phyloP scores from a whole-genome alignment of 1,140 invertebrate species.

The Pseudomyrmex flavicornis region DNA sequence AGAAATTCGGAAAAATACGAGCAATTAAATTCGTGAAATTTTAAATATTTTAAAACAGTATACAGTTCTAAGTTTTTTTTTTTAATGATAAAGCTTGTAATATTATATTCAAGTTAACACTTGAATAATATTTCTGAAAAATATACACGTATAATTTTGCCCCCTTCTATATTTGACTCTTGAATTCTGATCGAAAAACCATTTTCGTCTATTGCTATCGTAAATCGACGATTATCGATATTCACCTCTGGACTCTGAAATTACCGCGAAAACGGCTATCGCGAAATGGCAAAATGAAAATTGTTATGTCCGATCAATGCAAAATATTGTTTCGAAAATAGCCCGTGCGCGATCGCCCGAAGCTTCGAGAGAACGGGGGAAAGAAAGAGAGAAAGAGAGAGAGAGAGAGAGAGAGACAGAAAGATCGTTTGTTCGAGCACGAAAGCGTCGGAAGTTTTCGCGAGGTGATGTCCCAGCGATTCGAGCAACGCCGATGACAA shows the following conservation, averaged over 20 bases:
- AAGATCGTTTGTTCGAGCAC: conserved; percentile 25
- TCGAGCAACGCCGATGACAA: conserved; percentile 46
- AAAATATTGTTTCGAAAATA: not conserved
- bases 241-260: too few species aligned
- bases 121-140: too few species aligned
- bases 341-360: not conserved
- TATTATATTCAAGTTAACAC: too few species aligned
- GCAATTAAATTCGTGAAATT: not conserved
- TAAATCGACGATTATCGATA: not conserved
- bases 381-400: conserved; percentile 2
- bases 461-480: conserved; percentile 11
- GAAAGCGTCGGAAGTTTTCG: conserved; percentile 34
- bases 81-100: too few species aligned
- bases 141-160: too few species aligned
- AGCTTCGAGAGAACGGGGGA: not conserved
- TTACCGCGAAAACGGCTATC: not conserved
- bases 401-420: not conserved
- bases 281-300: conserved; percentile 8
- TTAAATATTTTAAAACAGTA: too few species aligned
- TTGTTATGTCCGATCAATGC: conserved; percentile 25
- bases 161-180: too few species aligned
- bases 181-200: too few species aligned
- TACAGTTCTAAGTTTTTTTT: too few species aligned
- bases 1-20: not conserved
- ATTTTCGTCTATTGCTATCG: too few species aligned